Conservation (phyloP, 2,888 invertebrate species). For the Macrosiphum euphorbiae region DNA sequence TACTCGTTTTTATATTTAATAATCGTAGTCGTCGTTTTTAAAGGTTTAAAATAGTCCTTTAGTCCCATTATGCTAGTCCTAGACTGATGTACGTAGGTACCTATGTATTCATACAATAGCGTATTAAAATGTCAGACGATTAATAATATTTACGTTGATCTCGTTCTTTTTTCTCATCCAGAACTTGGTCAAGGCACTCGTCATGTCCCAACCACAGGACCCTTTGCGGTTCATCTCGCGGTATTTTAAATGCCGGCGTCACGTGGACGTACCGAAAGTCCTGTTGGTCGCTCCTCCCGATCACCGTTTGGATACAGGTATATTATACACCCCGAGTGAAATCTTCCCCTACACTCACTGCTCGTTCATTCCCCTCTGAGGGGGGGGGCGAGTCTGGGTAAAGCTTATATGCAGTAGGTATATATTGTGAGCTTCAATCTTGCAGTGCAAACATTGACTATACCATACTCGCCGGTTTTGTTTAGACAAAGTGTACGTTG, state of each 20-base stretch:
- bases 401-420: background rate
- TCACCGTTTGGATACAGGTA: constrained; percentile 2
- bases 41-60: background rate
- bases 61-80: no score
- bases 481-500: constrained; percentile 37
- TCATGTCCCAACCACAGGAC: constrained; percentile 21
- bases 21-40: background rate
- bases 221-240: constrained; percentile 24
- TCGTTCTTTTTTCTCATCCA: background rate
- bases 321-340: background rate
- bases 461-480: background rate
- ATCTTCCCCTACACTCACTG: background rate
- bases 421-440: background rate
- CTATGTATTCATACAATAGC: background rate
- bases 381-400: background rate
- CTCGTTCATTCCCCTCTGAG: background rate
- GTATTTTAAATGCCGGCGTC: background rate
- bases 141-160: background rate
- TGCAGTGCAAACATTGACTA: constrained; percentile 8
- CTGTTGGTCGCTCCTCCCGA: constrained; percentile 23
- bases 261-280: constrained; percentile 43
- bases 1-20: no score
- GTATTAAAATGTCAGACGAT: background rate
- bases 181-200: constrained; percentile 35
- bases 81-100: background rate